phyloP scores from a whole-genome alignment of 2,113 vertebrate genomes.

The Scatophagus argus region DNA sequence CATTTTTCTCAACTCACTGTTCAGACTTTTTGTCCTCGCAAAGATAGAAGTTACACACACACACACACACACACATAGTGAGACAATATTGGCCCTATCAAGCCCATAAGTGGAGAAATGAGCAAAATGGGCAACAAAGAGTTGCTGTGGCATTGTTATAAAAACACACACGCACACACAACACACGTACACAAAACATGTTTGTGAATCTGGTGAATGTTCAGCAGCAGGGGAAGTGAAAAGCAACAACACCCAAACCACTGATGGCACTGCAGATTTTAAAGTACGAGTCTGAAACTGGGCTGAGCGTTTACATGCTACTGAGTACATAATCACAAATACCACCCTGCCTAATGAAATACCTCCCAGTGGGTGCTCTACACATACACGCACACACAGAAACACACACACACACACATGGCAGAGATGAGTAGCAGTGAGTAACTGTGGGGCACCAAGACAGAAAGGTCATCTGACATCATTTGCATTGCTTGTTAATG shows the following conservation, averaged over 20 bases:
- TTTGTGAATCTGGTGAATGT: constrained; percentile 42
- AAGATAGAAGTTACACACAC: constrained; percentile 11
- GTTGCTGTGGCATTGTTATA: constrained; percentile 38
- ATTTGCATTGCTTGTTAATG: constrained; percentile 72
- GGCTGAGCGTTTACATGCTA: constrained; percentile 50
- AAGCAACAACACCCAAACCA: constrained; percentile 53
- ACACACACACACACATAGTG: constrained; percentile 26
- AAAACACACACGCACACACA: constrained; percentile 35
- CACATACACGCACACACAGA: constrained; percentile 20
- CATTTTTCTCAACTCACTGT: not conserved
- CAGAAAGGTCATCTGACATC: constrained; percentile 72
- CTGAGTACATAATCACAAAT: constrained; percentile 50
- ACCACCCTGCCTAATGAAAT: constrained; percentile 58
- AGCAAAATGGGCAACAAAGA: constrained; percentile 27
- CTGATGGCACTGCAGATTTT: constrained; percentile 48
- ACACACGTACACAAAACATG: constrained; percentile 8
- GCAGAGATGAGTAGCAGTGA: constrained; percentile 56
- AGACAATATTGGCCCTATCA: constrained; percentile 14
- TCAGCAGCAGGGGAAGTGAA: constrained; percentile 48
- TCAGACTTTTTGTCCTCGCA: constrained; percentile 2
- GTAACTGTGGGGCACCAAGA: constrained; percentile 52
- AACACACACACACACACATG: constrained; percentile 4
- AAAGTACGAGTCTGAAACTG: constrained; percentile 45
- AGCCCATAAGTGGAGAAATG: constrained; percentile 31
- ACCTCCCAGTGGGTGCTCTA: constrained; percentile 39